Evolutionary conservation across 2,888 invertebrate species (phyloP), one percentile per base, ranked within the genome.

Genomic region (Pollenia griseotomentosa): DNA sequence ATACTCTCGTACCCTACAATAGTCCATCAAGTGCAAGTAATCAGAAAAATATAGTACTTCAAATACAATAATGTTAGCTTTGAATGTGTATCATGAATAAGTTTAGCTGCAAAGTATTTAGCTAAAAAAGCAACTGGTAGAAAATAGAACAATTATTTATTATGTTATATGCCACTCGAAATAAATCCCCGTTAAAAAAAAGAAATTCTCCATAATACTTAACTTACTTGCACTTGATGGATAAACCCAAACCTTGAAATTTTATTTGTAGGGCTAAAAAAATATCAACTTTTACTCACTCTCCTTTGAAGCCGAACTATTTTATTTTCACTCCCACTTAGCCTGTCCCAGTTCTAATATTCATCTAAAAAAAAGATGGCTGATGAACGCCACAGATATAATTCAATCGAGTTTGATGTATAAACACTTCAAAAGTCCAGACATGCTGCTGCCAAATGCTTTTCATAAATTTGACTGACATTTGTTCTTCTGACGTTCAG

Each of bases 371-470:
- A 4, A 14, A 12, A 44, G 61, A 10, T 71, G 71, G 65, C 33
- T 71, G 78, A n/a, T 66, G 53, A 55, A 16, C 70, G n/a, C 12
- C 11, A 19, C 6, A 48, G 48, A 16, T 65, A 59, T 51, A 83
- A 71, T 59, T 80, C 61, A 63, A 81, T 84, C 59, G 65, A 59
- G 77, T 66, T 77, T 59, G 70, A 71, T 65, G 70, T 74, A 81
- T 68, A 61, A 80, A 83, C 77, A 83, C 77, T 86, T 81, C 83
- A 80, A 55, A 83, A 61, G 46, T 42, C 63, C 70, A 83, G 86
- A 86, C 83, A 77, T 59, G 75, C 75, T 16, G 63, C 75, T 75
- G 71, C 63, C 79, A 83, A 86, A 80, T 73, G 53, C 57, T 51
- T 79, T 65, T 74, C 70, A 79, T 75, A 71, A 78, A 42, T 75